These are phyloP conservation scores for Limnephilus lunatus DNA, from an alignment of 2,888 invertebrate genomes.

Conservation along the genomic window DNA sequence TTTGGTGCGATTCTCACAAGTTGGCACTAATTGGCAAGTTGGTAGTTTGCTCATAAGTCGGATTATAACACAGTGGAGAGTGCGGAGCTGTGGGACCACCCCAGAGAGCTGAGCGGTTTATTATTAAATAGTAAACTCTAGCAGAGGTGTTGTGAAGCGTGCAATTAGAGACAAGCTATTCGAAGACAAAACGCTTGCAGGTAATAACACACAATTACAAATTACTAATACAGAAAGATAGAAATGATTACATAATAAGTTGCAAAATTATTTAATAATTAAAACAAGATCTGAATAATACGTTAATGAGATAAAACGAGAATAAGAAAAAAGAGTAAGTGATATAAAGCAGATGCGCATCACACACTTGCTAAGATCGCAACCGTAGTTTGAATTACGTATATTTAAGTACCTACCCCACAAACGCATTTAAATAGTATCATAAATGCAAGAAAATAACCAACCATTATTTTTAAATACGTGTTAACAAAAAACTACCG, in stretches of 20 bases:
- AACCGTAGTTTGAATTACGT: background rate
- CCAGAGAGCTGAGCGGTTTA: slow-evolving; percentile 46
- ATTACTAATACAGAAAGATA: background rate
- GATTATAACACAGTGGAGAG: slow-evolving; percentile 56
- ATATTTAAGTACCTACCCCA: background rate
- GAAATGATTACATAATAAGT: background rate
- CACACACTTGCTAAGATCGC: background rate
- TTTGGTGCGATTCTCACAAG: slow-evolving; percentile 47
- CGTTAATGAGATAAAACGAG: background rate
- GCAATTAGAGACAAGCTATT: slow-evolving; percentile 15
- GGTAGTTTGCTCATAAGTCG: slow-evolving; percentile 51
- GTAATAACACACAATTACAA: background rate
- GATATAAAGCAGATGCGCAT: background rate
- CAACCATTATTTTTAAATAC: background rate
- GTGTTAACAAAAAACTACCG: background rate
- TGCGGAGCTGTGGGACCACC: background rate
- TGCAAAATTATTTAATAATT: background rate
- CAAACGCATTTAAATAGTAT: background rate
- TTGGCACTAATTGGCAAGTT: slow-evolving; percentile 63
- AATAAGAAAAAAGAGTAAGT: background rate
- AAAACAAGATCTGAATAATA: background rate
- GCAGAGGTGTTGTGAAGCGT: slow-evolving; percentile 31
- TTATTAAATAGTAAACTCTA: slow-evolving; percentile 24
- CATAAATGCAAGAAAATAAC: background rate
- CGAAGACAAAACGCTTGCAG: slow-evolving; percentile 11